Evolutionary conservation across 2,797 vertebrate species (phyloP).

Genomic region (Argyrosomus regius): DNA sequence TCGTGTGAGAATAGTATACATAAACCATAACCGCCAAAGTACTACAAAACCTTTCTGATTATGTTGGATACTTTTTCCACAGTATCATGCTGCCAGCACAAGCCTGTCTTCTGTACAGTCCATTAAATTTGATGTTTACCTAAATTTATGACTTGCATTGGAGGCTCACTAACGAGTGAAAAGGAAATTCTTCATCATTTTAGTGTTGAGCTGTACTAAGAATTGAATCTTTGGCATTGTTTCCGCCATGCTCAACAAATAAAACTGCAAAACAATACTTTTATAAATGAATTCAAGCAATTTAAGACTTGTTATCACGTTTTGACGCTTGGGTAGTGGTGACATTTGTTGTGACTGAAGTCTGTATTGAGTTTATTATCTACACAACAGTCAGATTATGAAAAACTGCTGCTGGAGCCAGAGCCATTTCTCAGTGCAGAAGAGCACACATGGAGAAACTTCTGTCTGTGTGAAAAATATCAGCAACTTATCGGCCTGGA

Average conservation of each 20-base stretch:
- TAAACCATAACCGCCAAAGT: background rate
- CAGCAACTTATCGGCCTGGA: conserved; percentile 64
- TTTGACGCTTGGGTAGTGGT: background rate
- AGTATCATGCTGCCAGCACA: conserved; percentile 7
- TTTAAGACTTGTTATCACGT: conserved; percentile 4
- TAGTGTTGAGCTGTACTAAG: background rate
- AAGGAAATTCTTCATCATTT: background rate
- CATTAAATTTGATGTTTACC: conserved; percentile 14
- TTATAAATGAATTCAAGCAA: conserved; percentile 15
- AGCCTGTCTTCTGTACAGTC: background rate
- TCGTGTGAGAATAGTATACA: background rate
- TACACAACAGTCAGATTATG: conserved; percentile 49
- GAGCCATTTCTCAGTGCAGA: conserved; percentile 54
- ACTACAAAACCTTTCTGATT: background rate
- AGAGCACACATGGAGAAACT: conserved; percentile 63
- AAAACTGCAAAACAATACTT: background rate
- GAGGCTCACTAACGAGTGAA: background rate
- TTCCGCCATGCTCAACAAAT: background rate
- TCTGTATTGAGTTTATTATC: conserved; percentile 51
- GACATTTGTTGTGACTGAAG: conserved; percentile 27
- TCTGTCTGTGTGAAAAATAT: conserved; percentile 71
- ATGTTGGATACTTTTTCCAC: background rate
- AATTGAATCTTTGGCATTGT: conserved; percentile 4
- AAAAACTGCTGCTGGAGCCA: conserved; percentile 56
- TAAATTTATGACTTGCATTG: background rate